These are phyloP conservation scores for Onychorhynchus coronatus DNA, from an alignment of 2,113 vertebrate genomes.

Conservation along the genomic window DNA sequence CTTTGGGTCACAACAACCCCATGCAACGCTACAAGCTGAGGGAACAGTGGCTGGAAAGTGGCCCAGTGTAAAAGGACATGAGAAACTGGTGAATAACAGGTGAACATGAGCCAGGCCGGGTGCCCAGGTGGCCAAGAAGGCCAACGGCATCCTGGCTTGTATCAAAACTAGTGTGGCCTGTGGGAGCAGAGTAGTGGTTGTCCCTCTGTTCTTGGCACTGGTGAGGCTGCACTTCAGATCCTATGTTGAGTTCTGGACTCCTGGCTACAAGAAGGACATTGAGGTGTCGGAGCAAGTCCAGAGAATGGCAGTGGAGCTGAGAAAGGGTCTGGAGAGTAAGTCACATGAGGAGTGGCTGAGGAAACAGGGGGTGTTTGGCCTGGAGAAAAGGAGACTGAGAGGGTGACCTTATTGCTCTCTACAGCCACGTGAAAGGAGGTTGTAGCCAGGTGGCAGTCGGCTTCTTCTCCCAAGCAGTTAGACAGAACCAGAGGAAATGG, in stretches of 20 bases:
- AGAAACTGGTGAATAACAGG: neutral
- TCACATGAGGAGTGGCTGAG: neutral
- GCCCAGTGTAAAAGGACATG: neutral
- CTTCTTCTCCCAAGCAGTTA: neutral
- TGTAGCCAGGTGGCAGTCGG: neutral
- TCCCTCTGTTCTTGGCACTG: neutral
- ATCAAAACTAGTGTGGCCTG: neutral
- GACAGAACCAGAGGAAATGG: neutral
- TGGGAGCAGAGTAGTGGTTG: neutral
- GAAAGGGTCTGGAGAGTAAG: neutral
- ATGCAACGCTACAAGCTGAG: neutral
- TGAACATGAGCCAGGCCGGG: neutral
- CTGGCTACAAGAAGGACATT: neutral
- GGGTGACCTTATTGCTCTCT: neutral
- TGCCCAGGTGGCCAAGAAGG: neutral
- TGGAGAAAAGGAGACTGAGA: neutral
- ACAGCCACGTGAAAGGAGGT: neutral
- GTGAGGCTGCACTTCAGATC: fast-evolving
- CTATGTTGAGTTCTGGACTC: neutral
- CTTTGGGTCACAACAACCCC: neutral
- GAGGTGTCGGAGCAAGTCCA: neutral
- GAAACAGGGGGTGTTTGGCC: neutral
- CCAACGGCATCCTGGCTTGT: neutral
- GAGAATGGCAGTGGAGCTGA: neutral
- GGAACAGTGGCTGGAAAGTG: neutral